Percentiles rank a stretch among this genome's conserved stretches.
These are phyloP conservation scores for Crossaster papposus DNA, from an alignment of 53 echinoderm and acorn worm species.

Conservation along the genomic window DNA sequence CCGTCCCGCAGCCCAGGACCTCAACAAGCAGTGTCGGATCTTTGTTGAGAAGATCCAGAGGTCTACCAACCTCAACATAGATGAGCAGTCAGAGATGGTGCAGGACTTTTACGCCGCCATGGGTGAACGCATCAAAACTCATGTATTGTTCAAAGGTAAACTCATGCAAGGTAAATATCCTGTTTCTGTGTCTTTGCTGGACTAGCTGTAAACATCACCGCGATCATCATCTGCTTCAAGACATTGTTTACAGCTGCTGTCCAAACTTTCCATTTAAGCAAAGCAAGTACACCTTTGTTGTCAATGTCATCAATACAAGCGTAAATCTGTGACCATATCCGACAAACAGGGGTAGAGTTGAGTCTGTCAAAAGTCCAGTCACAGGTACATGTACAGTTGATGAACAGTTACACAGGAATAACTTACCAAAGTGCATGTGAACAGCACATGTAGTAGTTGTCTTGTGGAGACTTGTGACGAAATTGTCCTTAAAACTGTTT, in stretches of 20 bases:
- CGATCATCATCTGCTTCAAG: conserved; percentile 5
- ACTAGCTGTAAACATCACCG: not conserved
- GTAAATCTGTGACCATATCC: too few species aligned
- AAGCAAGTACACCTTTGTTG: not conserved
- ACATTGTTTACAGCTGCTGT: not conserved
- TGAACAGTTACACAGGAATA: too few species aligned
- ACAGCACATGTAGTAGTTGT: too few species aligned
- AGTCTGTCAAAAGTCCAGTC: too few species aligned
- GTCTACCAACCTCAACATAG: conserved; percentile 56
- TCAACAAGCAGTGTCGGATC: conserved; percentile 76
- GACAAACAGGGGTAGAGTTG: too few species aligned
- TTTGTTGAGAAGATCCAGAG: conserved; percentile 76
- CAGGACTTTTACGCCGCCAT: conserved; percentile 93
- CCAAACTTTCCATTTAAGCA: not conserved
- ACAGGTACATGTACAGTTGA: too few species aligned
- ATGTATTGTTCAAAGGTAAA: conserved; percentile 82
- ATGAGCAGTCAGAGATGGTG: conserved; percentile 87
- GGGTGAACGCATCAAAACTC: conserved; percentile 72
- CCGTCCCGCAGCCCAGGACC: conserved; percentile 77
- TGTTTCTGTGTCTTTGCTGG: not conserved
- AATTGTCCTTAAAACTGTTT: too few species aligned
- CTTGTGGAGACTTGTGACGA: too few species aligned
- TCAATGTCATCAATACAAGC: not conserved
- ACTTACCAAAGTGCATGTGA: not conserved
- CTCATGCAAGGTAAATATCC: conserved; percentile 30